These are phyloP conservation scores for Pachycephus smyrnensis DNA, from an alignment of 2,888 invertebrate species.

Conservation along the genomic window DNA sequence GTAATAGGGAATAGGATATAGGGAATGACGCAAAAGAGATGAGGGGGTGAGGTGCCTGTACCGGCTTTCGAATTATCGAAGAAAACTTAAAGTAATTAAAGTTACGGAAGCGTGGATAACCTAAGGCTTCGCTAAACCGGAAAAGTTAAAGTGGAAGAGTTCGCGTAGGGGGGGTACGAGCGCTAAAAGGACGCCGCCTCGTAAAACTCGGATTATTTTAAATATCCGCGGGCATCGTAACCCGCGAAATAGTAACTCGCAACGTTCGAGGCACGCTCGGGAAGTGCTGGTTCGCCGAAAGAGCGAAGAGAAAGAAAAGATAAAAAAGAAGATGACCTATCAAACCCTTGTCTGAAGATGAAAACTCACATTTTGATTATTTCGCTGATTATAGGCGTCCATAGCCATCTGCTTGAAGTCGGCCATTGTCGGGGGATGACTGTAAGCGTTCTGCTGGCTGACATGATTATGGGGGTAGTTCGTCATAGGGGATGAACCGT, in stretches of 20 bases:
- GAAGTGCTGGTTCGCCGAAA: background rate
- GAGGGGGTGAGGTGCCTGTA: background rate
- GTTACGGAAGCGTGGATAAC: slow-evolving; percentile 58
- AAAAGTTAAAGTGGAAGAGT: slow-evolving; percentile 61
- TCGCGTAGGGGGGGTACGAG: slow-evolving; percentile 32
- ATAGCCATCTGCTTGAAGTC: slow-evolving; percentile 63
- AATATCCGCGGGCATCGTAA: slow-evolving; percentile 30
- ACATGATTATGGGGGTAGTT: slow-evolving; percentile 47
- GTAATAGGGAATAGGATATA: background rate
- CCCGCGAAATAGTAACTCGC: background rate
- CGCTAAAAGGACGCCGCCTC: background rate
- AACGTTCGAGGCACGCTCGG: background rate
- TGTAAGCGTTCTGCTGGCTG: slow-evolving; percentile 44
- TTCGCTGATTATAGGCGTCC: slow-evolving; percentile 62
- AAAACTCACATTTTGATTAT: slow-evolving; percentile 56
- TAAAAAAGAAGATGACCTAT: slow-evolving; percentile 7
- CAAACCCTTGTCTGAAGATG: slow-evolving; percentile 16
- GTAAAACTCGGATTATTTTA: slow-evolving; percentile 40
- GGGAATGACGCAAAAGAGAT: background rate
- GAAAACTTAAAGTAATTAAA: slow-evolving; percentile 63
- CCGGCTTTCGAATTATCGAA: slow-evolving; percentile 57
- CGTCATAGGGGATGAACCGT: slow-evolving; percentile 45
- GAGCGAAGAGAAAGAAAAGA: slow-evolving; percentile 2
- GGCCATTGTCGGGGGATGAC: slow-evolving; percentile 57
- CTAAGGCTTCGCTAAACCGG: slow-evolving; percentile 51